phyloP scores from a whole-genome alignment of 2,888 invertebrate species.

The Drosophila neonasuta region DNA sequence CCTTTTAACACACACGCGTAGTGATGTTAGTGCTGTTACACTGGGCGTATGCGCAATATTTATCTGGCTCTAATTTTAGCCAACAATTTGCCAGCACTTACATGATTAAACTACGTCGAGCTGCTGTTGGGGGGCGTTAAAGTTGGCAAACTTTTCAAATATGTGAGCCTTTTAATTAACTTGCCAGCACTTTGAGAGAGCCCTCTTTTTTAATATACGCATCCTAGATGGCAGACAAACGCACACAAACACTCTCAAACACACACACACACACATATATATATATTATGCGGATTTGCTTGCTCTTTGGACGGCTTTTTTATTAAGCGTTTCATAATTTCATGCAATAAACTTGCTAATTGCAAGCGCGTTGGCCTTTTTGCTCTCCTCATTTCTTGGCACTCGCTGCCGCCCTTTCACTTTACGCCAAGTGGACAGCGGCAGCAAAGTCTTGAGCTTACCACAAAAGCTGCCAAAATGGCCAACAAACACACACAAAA shows the following conservation, averaged over 20 bases:
- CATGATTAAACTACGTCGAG: slow-evolving; percentile 70
- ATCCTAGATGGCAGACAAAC: neutral
- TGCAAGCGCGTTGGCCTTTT: slow-evolving; percentile 65
- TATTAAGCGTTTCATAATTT: slow-evolving; percentile 74
- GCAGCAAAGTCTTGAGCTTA: slow-evolving; percentile 50
- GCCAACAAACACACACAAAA: slow-evolving; percentile 11
- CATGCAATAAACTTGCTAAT: slow-evolving; percentile 78
- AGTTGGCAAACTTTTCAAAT: slow-evolving; percentile 67
- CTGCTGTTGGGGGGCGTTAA: slow-evolving; percentile 45
- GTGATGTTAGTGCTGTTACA: neutral
- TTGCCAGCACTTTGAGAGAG: slow-evolving; percentile 49
- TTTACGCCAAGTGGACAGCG: slow-evolving; percentile 43
- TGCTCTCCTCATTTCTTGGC: slow-evolving; percentile 63
- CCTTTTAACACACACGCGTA: slow-evolving; percentile 58
- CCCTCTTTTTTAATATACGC: slow-evolving; percentile 47
- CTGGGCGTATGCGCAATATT: slow-evolving; percentile 77
- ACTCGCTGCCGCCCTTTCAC: slow-evolving; percentile 45
- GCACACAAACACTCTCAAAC: neutral
- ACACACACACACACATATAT: neutral
- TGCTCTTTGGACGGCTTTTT: slow-evolving; percentile 30
- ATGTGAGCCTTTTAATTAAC: slow-evolving; percentile 76
- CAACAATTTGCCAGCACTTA: slow-evolving; percentile 77
- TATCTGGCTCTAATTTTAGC: slow-evolving; percentile 78
- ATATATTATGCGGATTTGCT: slow-evolving; percentile 10
- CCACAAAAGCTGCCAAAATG: slow-evolving; percentile 69